Evolutionary conservation across 2,797 vertebrate species (phyloP).

Genomic region (Hoplostethus mediterraneus): DNA sequence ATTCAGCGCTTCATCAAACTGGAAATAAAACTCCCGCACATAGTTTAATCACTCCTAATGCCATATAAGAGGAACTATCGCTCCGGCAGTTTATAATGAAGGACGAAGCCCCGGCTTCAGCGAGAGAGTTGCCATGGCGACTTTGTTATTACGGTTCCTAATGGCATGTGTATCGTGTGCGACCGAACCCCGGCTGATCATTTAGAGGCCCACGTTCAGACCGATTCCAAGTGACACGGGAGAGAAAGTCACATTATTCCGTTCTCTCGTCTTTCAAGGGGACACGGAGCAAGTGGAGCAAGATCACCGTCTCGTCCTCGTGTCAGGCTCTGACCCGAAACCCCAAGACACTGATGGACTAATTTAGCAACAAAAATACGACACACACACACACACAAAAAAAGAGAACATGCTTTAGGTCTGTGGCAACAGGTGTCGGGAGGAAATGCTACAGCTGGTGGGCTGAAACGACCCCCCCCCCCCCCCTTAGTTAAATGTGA

Average conservation of each 20-base stretch:
- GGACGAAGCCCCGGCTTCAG: conserved; percentile 63
- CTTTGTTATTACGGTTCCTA: conserved; percentile 68
- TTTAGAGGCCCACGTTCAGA: conserved; percentile 77
- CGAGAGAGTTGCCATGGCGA: conserved; percentile 84
- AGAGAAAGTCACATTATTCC: conserved; percentile 58
- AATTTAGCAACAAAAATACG: conserved; percentile 13
- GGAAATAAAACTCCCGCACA: conserved; percentile 62
- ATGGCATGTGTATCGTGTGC: conserved; percentile 73
- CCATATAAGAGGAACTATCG: conserved; percentile 58
- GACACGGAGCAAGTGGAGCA: conserved; percentile 21
- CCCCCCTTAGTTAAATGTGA: neutral
- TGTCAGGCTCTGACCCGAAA: conserved; percentile 19
- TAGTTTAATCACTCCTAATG: conserved; percentile 72
- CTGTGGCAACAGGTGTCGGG: neutral
- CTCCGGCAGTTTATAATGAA: conserved; percentile 56
- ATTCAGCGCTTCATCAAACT: conserved; percentile 49
- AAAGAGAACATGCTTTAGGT: neutral
- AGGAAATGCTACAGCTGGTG: conserved; percentile 5
- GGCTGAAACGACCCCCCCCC: neutral
- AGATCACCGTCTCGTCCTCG: conserved; percentile 18
- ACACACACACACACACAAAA: neutral
- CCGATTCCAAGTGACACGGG: conserved; percentile 35
- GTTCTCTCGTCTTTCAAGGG: conserved; percentile 44
- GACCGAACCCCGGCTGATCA: conserved; percentile 63
- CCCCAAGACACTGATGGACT: conserved; percentile 28